phyloP scores from a whole-genome alignment of 1,140 invertebrate genomes.

The Trachymyrmex septentrionalis region DNA sequence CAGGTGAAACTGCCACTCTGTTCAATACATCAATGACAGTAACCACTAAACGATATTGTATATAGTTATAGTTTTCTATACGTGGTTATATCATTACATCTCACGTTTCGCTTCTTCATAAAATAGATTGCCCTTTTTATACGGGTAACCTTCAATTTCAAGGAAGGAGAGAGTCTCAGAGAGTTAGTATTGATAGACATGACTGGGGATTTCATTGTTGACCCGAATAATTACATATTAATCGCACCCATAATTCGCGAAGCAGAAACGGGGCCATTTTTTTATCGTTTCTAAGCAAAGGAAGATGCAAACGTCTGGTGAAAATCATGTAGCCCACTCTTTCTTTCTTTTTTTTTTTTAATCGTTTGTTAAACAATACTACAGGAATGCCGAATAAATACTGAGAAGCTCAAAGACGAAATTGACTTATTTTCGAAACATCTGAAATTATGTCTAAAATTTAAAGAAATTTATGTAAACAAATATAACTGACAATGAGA shows the following conservation, averaged over 20 bases:
- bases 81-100: slow-evolving; percentile 31
- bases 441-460: background rate
- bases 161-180: slow-evolving; percentile 42
- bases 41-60: slow-evolving; percentile 5
- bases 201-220: slow-evolving; percentile 39
- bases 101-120: background rate
- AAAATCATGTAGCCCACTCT: slow-evolving; percentile 19
- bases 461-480: background rate
- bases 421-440: background rate
- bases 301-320: slow-evolving; percentile 45
- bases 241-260: slow-evolving; percentile 28
- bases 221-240: slow-evolving; percentile 65
- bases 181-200: background rate
- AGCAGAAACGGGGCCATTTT: slow-evolving; percentile 67
- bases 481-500: background rate
- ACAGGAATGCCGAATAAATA: slow-evolving; percentile 9
- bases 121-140: slow-evolving; percentile 7
- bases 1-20: background rate
- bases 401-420: background rate
- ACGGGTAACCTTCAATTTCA: slow-evolving; percentile 35
- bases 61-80: background rate
- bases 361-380: background rate
- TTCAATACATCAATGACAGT: background rate
- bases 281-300: slow-evolving; percentile 27
- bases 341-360: slow-evolving; percentile 2